Evolutionary conservation across 1,140 invertebrate genomes (phyloP), one percentile per base, ranked within the genome.

Genomic region (Cherax quadricarinatus): DNA sequence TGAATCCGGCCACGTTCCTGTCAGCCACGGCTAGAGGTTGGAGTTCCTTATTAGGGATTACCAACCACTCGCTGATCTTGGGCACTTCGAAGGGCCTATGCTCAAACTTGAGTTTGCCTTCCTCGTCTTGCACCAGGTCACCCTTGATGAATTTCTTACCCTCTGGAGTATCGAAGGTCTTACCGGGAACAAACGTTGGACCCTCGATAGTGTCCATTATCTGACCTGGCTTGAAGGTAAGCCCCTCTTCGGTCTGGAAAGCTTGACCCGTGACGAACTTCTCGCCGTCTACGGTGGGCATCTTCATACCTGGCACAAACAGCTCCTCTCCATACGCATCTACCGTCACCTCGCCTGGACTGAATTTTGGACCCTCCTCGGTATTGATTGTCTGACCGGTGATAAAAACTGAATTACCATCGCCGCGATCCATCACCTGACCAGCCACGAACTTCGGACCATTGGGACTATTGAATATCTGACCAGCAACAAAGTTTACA

Each of bases 391-490:
- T 95, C 94, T 97, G 96, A 10, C 97, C 97, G 95, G 97, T 96
- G 60, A 97, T 80, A 73, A 94, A 94, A 16, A 82, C 53, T 9
- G 80, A 82, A 80, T 93, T 93, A 5, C 92, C 92, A 49, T 96
- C 95, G 30, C 96, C 96, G 0, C 97, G 96, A 93, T 96, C 96
- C 14, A 97, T 96, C 75, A 96, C 97, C 80, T 97, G 96, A 1
- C 97, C 97, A 51, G 97, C 97, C 82, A 97, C 96, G 94, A 97
- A 98, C 87, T 96, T 49, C 5, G 96, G 95, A 21, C 97, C 97
- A 89, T 96, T 95, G 73, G 96, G 96, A 14, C 97, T 97, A 93
- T 96, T 95, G n/a, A 97, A 95, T 12, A 97, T 97, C 95, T 97
- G 97, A 14, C 94, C 94, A 5, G 92, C 88, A 57, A 94, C 91